Base-by-base conservation (phyloP, 2,888 invertebrate species). In the Lamellibrachia satsuma region DNA sequence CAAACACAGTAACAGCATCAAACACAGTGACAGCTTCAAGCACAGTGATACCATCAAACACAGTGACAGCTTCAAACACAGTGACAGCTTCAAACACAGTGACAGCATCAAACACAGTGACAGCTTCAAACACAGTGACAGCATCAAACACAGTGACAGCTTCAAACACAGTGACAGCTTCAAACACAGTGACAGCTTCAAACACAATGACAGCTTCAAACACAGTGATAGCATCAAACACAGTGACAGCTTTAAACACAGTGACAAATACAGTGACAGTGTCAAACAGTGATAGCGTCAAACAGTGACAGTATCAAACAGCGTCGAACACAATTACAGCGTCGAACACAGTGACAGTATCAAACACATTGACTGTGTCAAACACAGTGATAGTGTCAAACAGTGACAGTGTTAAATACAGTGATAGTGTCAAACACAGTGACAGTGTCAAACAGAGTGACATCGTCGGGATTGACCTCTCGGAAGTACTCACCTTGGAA, bases 401-500 rank as follows among this genome's bases (percentile, higher is more conserved):
- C 27, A 91, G n/a, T 60, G 60, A 60, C 60, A 8, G 8, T 11
- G 60, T 60, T 3, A 60, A 15, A 60, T 15, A 60, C 60, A 60
- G 11, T 60, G 60, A 60, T 15, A 3, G 60, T 11, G 60, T 60
- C 11, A 60, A 15, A 60, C 60, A 60, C 11, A 60, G 15, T 60
- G 60, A 60, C 60, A 60, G 7, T 60, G 27, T 52, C 15, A 91
- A 11, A 55, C 27, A 91, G n/a, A 60, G 0, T 57, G 90, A 92
- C 91, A 91, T 51, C 92, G 55, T 55, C 3, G 55, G 7, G 55
- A 96, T 55, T 3, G 55, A 3, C 7, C 4, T 97, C 97, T 94
- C 96, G 95, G 95, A 97, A 97, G 90, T 97, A 97, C 92, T 97
- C 97, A 22, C 97, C 97, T 95, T 97, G 95, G 95, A 97, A 97